These are phyloP conservation scores for Rhabditoides inermis DNA, from an alignment of 2,888 invertebrate genomes.

Conservation along the genomic window DNA sequence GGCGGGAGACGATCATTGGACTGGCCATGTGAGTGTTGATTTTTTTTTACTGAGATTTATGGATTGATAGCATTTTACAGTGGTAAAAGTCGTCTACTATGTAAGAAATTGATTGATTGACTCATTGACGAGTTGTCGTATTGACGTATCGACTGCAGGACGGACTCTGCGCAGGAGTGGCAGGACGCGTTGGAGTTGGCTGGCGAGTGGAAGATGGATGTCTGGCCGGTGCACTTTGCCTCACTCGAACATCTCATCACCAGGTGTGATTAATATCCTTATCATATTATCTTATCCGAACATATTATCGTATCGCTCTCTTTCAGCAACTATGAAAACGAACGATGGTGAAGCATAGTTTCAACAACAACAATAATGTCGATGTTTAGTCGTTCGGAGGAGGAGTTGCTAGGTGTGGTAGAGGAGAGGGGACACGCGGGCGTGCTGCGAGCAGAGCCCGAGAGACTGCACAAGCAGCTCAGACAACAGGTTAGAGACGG, in stretches of 20 bases:
- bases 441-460: conserved; percentile 11
- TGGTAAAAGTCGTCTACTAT: too few species aligned
- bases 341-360: neutral
- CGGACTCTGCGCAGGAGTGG: conserved; percentile 22
- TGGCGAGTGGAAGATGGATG: conserved; percentile 20
- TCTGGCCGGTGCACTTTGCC: conserved; percentile 27
- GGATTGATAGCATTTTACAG: neutral
- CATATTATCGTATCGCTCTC: neutral
- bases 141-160: conserved; percentile 18
- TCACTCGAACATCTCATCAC: conserved; percentile 32
- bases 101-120: too few species aligned
- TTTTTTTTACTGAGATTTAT: neutral
- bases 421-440: conserved; percentile 19
- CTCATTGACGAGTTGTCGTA: too few species aligned
- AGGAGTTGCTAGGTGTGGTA: too few species aligned
- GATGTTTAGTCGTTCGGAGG: too few species aligned
- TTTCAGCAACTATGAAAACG: neutral
- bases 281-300: neutral
- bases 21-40: conserved; percentile 25
- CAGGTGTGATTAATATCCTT: conserved; percentile 6
- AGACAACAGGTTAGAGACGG: too few species aligned
- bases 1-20: conserved; percentile 31
- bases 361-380: too few species aligned
- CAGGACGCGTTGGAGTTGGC: conserved; percentile 30
- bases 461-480: neutral